These are phyloP conservation scores for Tribolium castaneum DNA, from an alignment of 1,140 invertebrate species.

Conservation along the genomic window DNA sequence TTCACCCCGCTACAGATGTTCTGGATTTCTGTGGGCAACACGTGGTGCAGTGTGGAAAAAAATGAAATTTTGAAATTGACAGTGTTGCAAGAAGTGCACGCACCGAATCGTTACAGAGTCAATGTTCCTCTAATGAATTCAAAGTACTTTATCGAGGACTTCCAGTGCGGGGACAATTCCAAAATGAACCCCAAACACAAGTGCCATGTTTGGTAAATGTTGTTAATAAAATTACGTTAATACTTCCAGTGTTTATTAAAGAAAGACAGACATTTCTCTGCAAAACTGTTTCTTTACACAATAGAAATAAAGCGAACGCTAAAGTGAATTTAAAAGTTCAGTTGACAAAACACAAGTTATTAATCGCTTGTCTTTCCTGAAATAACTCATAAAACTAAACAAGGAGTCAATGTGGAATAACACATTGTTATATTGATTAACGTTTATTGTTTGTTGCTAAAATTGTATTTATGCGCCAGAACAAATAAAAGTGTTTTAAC, in stretches of 20 bases:
- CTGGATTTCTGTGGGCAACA: constrained; percentile 71
- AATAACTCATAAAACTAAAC: too few relatives aligned
- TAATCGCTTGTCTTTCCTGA: too few relatives aligned
- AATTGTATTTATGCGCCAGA: too few relatives aligned
- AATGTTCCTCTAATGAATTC: constrained; percentile 62
- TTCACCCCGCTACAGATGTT: constrained; percentile 71
- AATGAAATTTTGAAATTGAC: constrained; percentile 63
- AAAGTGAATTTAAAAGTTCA: too few relatives aligned
- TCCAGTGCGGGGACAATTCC: constrained; percentile 40
- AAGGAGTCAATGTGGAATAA: too few relatives aligned
- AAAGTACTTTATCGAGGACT: constrained; percentile 44
- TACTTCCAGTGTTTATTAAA: too few relatives aligned
- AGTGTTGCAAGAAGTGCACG: constrained; percentile 65
- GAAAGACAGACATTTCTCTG: too few relatives aligned
- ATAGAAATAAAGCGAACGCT: too few relatives aligned
- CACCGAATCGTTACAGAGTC: constrained; percentile 68
- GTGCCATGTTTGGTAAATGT: constrained; percentile 47
- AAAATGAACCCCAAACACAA: constrained; percentile 51
- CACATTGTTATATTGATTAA: too few relatives aligned
- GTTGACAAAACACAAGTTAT: too few relatives aligned
- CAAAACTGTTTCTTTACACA: too few relatives aligned
- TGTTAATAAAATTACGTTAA: neutral
- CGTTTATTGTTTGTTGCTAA: constrained; percentile 65
- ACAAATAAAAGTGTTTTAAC: too few relatives aligned
- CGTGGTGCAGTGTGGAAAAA: constrained; percentile 68